Conservation (phyloP, 2,113 vertebrate genomes). For the Lophochroa leadbeateri region DNA sequence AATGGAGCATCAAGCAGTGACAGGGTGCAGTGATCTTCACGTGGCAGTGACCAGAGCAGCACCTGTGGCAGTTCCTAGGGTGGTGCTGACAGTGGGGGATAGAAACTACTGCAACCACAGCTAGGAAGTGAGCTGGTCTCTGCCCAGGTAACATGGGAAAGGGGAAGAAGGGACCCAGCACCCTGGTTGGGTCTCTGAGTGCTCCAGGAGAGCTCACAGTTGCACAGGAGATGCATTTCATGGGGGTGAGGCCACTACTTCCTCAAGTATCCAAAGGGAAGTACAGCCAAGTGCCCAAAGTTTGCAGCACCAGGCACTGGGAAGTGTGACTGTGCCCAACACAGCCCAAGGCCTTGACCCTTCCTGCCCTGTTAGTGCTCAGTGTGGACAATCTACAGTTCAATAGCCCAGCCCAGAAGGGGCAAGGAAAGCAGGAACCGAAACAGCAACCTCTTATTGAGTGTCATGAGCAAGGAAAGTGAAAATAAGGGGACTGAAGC, state of each 20-base stretch:
- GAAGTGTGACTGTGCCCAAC: too few relatives aligned
- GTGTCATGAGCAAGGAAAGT: neutral
- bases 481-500: neutral
- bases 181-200: rapidly evolving
- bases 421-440: neutral
- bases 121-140: neutral
- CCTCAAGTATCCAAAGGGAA: neutral
- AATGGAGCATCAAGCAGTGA: neutral
- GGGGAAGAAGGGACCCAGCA: neutral
- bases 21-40: neutral
- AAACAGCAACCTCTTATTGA: neutral
- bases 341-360: neutral
- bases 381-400: neutral
- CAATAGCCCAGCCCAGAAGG: neutral
- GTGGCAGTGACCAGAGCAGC: neutral
- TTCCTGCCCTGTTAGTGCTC: neutral
- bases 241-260: neutral
- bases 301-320: neutral
- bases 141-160: neutral
- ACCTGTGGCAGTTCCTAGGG: rapidly evolving
- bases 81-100: neutral
- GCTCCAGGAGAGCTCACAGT: neutral
- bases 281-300: neutral
- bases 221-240: neutral
- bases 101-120: neutral